Evolutionary conservation across 2,113 vertebrate species (phyloP).

Genomic region (Dasypus novemcinctus): DNA sequence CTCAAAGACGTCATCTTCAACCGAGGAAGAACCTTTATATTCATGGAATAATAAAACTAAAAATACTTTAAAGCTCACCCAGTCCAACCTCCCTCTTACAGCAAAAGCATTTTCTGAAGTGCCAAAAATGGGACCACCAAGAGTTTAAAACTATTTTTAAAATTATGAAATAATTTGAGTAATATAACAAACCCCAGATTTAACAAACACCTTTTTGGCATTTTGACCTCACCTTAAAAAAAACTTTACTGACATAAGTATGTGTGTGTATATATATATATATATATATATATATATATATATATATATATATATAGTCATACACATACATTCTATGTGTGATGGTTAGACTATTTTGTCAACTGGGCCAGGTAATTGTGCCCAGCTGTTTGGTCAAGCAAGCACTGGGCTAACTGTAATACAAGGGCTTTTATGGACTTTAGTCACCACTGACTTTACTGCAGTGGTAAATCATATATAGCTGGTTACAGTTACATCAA

Average conservation of each 20-base stretch:
- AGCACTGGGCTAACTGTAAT: too few relatives aligned
- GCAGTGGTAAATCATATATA: too few relatives aligned
- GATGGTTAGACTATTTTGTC: too few relatives aligned
- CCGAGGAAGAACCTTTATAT: not conserved
- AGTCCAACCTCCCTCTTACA: not conserved
- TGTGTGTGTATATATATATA: not conserved
- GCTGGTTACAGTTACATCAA: too few relatives aligned
- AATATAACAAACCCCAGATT: not conserved
- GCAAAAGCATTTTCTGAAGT: not conserved
- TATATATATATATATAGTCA: too few relatives aligned
- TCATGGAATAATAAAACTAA: constrained; percentile 32
- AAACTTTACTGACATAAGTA: not conserved
- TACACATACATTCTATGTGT: too few relatives aligned
- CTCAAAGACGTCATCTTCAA: constrained; percentile 13
- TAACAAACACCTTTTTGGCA: not conserved
- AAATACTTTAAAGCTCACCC: not conserved
- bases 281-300: not conserved
- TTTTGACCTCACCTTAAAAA: not conserved
- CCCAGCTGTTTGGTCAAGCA: too few relatives aligned
- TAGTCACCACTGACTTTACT: too few relatives aligned
- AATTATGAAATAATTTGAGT: constrained; percentile 17
- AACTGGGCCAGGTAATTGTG: too few relatives aligned
- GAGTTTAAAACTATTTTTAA: not conserved
- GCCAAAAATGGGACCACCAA: not conserved
- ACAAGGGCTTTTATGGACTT: too few relatives aligned